Evolutionary conservation across 2,113 vertebrate genomes (phyloP).

Genomic region (Oriolus oriolus): DNA sequence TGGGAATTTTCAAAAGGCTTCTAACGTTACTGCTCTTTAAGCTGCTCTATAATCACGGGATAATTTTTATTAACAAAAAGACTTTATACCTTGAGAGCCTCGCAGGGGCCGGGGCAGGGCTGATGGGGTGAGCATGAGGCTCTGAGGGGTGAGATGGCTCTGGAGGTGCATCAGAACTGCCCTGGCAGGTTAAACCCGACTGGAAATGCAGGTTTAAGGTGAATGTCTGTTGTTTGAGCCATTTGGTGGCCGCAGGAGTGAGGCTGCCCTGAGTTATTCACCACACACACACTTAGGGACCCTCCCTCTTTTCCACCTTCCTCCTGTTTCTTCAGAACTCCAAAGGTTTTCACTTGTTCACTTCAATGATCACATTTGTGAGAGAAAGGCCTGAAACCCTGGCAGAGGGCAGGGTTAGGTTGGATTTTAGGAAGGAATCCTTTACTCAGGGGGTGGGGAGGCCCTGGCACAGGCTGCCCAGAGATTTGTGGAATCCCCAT

Average conservation of each 20-base stretch:
- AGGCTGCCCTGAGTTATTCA: background rate
- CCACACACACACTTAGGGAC: background rate
- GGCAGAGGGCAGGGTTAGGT: background rate
- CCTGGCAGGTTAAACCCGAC: background rate
- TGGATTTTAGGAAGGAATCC: background rate
- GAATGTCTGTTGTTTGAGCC: background rate
- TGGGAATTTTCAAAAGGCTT: slow-evolving; percentile 59
- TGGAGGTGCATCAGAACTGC: background rate
- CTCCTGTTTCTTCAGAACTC: background rate
- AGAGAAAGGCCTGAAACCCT: background rate
- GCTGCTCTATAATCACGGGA: slow-evolving; percentile 50
- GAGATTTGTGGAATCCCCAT: background rate
- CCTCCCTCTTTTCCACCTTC: background rate
- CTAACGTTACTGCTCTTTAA: slow-evolving; percentile 64
- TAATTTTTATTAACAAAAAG: slow-evolving; percentile 71
- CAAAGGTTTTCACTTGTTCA: background rate
- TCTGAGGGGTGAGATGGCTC: slow-evolving; percentile 28
- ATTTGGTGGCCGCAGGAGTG: background rate
- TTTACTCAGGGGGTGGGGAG: background rate
- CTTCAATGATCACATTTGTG: background rate
- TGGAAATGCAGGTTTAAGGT: slow-evolving; percentile 31
- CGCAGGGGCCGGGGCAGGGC: background rate
- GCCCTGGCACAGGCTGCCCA: background rate
- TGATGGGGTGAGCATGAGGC: slow-evolving; percentile 61
- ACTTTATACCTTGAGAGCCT: slow-evolving; percentile 35